phyloP scores from a whole-genome alignment of 2,797 vertebrate genomes.

The Clarias pachynema region DNA sequence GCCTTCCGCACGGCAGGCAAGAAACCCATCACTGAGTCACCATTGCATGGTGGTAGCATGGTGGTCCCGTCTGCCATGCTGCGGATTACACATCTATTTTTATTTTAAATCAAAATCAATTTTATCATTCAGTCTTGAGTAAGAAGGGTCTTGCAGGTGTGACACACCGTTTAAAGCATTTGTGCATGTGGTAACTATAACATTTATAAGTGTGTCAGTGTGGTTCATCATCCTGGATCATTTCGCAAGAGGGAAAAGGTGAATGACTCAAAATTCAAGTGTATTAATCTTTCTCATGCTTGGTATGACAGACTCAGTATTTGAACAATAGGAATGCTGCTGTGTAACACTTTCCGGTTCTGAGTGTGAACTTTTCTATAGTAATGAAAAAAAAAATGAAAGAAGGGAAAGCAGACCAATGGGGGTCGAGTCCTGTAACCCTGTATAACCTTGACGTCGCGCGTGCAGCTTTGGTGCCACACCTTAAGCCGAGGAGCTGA shows the following conservation, averaged over 20 bases:
- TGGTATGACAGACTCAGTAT: neutral
- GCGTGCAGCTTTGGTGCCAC: neutral
- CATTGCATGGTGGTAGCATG: too few relatives aligned
- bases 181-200: neutral
- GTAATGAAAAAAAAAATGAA: too few relatives aligned
- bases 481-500: neutral
- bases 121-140: neutral
- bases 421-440: neutral
- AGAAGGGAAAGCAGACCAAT: neutral
- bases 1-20: too few relatives aligned
- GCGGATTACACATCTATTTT: too few relatives aligned
- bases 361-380: neutral
- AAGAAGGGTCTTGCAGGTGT: neutral
- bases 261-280: neutral
- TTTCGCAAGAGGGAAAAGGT: neutral
- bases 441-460: neutral
- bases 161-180: neutral
- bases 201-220: neutral
- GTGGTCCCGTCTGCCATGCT: too few relatives aligned
- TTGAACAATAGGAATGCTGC: neutral
- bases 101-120: too few relatives aligned
- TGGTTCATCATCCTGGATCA: slow-evolving; percentile 17
- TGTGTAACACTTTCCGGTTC: neutral
- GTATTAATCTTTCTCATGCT: neutral
- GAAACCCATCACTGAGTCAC: too few relatives aligned